Evolutionary conservation across 2,113 vertebrate genomes (phyloP), one percentile per base, ranked within the genome.

Genomic region (Felis chaus): DNA sequence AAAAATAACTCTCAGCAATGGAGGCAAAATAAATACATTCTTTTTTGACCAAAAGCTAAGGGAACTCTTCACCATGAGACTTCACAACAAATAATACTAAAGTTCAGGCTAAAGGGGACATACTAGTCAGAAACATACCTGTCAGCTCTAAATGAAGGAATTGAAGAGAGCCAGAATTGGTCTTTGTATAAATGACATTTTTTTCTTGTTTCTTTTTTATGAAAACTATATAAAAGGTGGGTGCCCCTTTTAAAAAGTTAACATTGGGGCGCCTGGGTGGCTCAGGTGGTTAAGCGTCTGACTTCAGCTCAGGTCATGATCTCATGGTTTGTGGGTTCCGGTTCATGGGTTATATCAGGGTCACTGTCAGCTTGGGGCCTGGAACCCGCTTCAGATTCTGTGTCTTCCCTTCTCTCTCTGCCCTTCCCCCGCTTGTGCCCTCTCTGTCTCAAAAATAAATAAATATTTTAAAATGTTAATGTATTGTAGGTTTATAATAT

Each of bases 1-100:
- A 92, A 81, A 96, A 93, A 71, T 80, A 82, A n/a, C 25, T 80
- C 55, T 93, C 29, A 76, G 27, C 63, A 90, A 45, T 91, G 50
- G 89, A 36, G 36, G n/a, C 50, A 95, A 78, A 88, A 81, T 88
- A 94, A 90, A 68, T 57, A 81, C 5, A 8, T 91, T 93, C 74
- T 90, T 66, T 86, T 27, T 57, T 84, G 31, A 80, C 36, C 18
- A 71, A 66, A 89, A 57, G 7, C 36, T 80, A 85, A 83, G 21
- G 55, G 53, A 89, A 92, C 45, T 79, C 39, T 66, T 84, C 33
- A n/a, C 19, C 19, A 53, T 89, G 18, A 71, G 41, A 84, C 66
- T 84, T 65, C 23, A 71, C 18, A 82, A 84, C 65, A 80, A 65
- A 65, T 94, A 84, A 65, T 84, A 69, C 41, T 95, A 31, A 89